A percentile compares a stretch with the other conserved stretches of the same genome.
Conservation (phyloP, 2,797 vertebrate species). For the Oreochromis mossambicus region DNA sequence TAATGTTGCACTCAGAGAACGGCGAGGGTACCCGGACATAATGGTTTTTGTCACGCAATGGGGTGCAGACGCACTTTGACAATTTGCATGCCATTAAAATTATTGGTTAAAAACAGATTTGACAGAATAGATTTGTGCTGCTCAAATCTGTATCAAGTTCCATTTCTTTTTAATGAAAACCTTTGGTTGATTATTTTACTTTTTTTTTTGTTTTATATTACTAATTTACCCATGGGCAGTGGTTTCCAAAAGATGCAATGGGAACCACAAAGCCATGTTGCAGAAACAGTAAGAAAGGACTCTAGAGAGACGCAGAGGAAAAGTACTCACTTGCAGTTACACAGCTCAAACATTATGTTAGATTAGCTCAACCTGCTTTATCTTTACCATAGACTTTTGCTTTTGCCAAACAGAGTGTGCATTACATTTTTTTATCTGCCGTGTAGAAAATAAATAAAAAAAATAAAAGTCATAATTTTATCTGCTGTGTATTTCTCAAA, state of each 20-base stretch:
- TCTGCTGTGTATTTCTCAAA: background rate
- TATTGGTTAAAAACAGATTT: constrained; percentile 1
- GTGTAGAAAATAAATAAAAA: background rate
- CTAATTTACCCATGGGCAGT: background rate
- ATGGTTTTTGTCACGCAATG: constrained; percentile 31
- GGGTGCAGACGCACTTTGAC: constrained; percentile 8
- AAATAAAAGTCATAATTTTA: background rate
- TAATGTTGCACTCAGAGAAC: constrained; percentile 20
- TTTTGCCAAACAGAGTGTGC: background rate
- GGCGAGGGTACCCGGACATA: constrained; percentile 22
- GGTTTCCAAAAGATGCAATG: background rate
- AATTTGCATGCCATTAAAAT: constrained; percentile 35
- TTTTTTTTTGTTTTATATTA: background rate
- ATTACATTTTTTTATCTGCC: background rate
- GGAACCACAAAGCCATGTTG: background rate
- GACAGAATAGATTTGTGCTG: background rate
- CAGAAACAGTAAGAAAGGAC: background rate
- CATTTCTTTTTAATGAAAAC: background rate
- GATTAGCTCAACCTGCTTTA: constrained; percentile 1
- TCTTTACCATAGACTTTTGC: background rate
- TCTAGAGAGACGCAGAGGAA: background rate
- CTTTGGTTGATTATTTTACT: background rate
- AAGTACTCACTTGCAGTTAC: background rate
- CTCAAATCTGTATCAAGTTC: constrained; percentile 6
- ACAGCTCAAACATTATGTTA: background rate